phyloP scores from a whole-genome alignment of 2,888 invertebrate species.

The Crematogaster levior region DNA sequence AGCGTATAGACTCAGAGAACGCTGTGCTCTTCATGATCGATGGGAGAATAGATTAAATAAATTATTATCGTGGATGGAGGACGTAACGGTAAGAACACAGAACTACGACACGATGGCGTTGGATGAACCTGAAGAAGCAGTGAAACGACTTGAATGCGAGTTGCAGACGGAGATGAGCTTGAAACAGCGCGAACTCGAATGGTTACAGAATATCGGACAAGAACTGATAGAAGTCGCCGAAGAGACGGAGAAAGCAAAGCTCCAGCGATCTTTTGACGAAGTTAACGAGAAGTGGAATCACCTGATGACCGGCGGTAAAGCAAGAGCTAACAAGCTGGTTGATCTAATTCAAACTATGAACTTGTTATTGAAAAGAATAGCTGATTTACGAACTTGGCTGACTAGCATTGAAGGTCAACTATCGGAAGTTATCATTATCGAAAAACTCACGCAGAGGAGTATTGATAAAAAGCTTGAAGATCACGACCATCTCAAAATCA shows the following conservation, averaged over 20 bases:
- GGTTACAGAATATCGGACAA: constrained; percentile 90
- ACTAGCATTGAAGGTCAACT: constrained; percentile 91
- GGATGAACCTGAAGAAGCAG: constrained; percentile 91
- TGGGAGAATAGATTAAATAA: constrained; percentile 90
- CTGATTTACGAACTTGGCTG: constrained; percentile 91
- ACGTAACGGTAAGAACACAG: constrained; percentile 87
- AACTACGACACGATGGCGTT: constrained; percentile 84
- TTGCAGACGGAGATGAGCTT: constrained; percentile 91
- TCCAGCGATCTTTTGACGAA: constrained; percentile 87
- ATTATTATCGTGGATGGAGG: constrained; percentile 90
- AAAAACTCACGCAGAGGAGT: constrained; percentile 88
- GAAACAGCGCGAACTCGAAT: constrained; percentile 92
- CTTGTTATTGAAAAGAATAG: constrained; percentile 90
- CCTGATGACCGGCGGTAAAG: constrained; percentile 89
- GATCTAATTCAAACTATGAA: constrained; percentile 91
- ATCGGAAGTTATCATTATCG: constrained; percentile 89
- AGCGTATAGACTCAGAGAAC: constrained; percentile 91
- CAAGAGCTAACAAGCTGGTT: constrained; percentile 90
- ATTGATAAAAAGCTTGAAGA: constrained; percentile 90
- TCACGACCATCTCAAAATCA: constrained; percentile 91
- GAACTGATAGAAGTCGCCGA: constrained; percentile 89
- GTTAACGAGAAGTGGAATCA: constrained; percentile 90
- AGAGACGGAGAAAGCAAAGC: constrained; percentile 87
- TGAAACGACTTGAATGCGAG: constrained; percentile 91
- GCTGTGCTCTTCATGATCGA: constrained; percentile 90